A percentile compares a stretch with the other conserved stretches of the same genome.
Evolutionary conservation across 2,888 invertebrate genomes (phyloP).

Genomic region (Drosophila parthenogenetica): DNA sequence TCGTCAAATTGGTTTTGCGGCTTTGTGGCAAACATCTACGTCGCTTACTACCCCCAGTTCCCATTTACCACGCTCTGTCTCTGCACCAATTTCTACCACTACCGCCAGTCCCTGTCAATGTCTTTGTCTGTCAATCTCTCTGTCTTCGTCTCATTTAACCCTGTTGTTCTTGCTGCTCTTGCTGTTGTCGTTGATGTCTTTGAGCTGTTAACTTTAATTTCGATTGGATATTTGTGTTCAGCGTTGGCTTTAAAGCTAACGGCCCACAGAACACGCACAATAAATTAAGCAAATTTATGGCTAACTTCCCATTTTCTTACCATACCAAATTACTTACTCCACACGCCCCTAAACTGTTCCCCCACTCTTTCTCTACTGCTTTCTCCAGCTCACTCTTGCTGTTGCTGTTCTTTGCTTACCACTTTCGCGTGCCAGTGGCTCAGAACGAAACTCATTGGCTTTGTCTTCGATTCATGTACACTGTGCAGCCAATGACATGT

Average conservation of each 20-base stretch:
- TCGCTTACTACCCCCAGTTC: neutral
- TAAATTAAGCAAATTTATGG: conserved; percentile 77
- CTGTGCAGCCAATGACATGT: conserved; percentile 26
- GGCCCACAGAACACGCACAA: conserved; percentile 57
- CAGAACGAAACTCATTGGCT: conserved; percentile 40
- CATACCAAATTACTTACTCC: neutral
- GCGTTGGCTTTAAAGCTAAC: conserved; percentile 56
- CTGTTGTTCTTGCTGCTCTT: neutral
- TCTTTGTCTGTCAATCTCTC: neutral
- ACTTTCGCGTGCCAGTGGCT: conserved; percentile 59
- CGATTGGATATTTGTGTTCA: conserved; percentile 44
- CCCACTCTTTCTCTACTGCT: neutral
- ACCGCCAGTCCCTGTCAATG: neutral
- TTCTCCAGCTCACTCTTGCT: neutral
- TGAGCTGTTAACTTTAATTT: conserved; percentile 38
- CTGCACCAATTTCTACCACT: neutral
- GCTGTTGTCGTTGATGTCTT: conserved; percentile 13
- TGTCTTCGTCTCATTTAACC: conserved; percentile 9
- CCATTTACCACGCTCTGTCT: neutral
- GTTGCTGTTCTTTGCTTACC: conserved; percentile 51
- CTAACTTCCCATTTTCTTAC: conserved; percentile 4
- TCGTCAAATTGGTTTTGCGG: conserved; percentile 71
- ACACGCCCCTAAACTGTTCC: neutral
- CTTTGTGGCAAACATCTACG: conserved; percentile 33
- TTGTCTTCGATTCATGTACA: conserved; percentile 28